Percentiles rank a stretch among this genome's conserved stretches.
Conservation (phyloP, 2,888 invertebrate genomes). For the Meta bourneti region DNA sequence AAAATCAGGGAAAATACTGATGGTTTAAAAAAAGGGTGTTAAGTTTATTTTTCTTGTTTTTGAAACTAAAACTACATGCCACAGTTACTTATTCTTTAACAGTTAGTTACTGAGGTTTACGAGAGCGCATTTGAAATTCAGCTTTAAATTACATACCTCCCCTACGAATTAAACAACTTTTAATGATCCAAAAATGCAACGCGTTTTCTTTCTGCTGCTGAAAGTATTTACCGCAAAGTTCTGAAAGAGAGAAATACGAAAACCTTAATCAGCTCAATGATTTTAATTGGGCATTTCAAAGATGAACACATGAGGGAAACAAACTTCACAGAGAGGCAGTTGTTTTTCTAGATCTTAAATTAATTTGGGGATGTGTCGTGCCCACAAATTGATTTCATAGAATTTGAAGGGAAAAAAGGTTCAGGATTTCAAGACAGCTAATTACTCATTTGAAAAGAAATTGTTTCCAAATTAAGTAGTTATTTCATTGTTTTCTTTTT, state of each 20-base stretch:
- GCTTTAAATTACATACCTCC: not conserved
- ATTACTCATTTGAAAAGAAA: constrained; percentile 51
- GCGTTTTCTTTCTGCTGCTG: constrained; percentile 19
- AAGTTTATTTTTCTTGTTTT: not conserved
- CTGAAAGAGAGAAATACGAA: constrained; percentile 37
- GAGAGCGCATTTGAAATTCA: not conserved
- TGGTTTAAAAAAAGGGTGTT: no score
- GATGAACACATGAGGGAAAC: constrained; percentile 34
- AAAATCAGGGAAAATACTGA: no score
- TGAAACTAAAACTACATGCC: not conserved
- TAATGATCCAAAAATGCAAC: constrained; percentile 16
- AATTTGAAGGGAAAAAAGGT: not conserved
- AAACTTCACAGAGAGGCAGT: constrained; percentile 4
- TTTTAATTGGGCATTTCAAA: constrained; percentile 51
- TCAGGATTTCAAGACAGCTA: constrained; percentile 15
- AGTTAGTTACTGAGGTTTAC: not conserved
- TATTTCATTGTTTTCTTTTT: constrained; percentile 37
- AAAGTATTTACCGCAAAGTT: constrained; percentile 7
- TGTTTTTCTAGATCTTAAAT: constrained; percentile 40
- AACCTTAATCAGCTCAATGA: constrained; percentile 56
- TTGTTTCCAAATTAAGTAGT: constrained; percentile 29
- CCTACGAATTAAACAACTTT: not conserved
- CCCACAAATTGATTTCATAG: constrained; percentile 38
- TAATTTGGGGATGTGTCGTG: constrained; percentile 36
- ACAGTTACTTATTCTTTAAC: not conserved